Base-by-base conservation (phyloP, 2,888 invertebrate species). In the Galeruca laticollis region DNA sequence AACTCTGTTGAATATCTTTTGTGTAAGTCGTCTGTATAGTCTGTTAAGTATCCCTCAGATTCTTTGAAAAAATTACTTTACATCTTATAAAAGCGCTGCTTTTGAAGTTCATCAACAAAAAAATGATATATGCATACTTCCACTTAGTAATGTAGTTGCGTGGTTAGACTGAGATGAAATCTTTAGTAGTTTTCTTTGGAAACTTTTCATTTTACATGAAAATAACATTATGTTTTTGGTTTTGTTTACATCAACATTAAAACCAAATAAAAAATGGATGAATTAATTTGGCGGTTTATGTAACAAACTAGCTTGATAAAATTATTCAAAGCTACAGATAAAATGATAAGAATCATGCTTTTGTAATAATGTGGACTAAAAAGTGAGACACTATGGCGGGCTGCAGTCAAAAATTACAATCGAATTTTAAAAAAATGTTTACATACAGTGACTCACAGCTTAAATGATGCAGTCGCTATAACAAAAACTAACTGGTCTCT, bases 1-100 rank as follows among this genome's bases (percentile, higher is more conserved):
- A 74, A 52, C 64, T 65, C 71, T 56, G 26, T 18, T 72, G 73
- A 78, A 76, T 74, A 73, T 69, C 69, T 65, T 73, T 76, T 73
- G 60, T 67, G 68, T 65, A 66, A 66, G 57, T 68, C 59, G 56
- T 43, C 56, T 56, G 64, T 72, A 52, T 49, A 68, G 57, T 68
- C 60, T 43, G 65, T 61, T 72, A 72, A 70, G 68, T 68, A 65
- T 68, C 56, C 59, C 60, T 68, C 56, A 37, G 65, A 18, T 67
- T 72, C 66, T 51, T 15, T 51, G 60, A 72, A 72, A 72, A 72
- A 72, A 51, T 59, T 59, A 37, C 51, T 59, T 54, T 35, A 49
- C 59, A 21, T 49, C 37, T 35, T 47, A 47, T 47, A 3, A 47
- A 47, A 18, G 26, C 52, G 52, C 10, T 57, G 33, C 56, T 33